Evolutionary conservation across 2,113 vertebrate species (phyloP).

Genomic region (Vicugna pacos): DNA sequence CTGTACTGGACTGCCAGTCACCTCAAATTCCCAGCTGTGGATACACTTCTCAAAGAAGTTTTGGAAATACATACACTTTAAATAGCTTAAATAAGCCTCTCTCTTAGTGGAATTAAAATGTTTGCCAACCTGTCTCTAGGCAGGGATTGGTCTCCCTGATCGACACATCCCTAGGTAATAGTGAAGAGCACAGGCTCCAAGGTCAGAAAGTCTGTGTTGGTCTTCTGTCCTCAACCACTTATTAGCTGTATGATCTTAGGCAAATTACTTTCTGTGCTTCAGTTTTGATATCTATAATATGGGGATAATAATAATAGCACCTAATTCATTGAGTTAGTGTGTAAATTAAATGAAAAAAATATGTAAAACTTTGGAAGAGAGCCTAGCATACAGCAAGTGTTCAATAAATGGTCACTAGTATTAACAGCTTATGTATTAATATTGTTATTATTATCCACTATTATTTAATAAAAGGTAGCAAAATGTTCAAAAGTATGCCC

Average conservation of each 20-base stretch:
- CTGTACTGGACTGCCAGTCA: background rate
- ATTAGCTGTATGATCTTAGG: background rate
- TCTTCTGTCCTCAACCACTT: background rate
- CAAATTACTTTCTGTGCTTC: conserved; percentile 2
- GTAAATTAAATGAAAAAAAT: background rate
- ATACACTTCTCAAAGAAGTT: background rate
- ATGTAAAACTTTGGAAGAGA: background rate
- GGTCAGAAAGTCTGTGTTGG: background rate
- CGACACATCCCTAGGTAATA: background rate
- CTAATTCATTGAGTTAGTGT: background rate
- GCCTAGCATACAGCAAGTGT: background rate
- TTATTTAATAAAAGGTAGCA: background rate
- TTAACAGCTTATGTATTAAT: background rate
- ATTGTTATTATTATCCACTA: background rate
- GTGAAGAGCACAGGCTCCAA: background rate
- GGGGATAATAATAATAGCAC: background rate
- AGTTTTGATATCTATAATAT: background rate
- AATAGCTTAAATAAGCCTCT: background rate
- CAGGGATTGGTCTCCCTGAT: background rate
- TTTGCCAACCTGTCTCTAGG: background rate
- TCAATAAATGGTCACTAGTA: background rate
- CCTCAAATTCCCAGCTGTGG: background rate
- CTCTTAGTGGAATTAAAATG: conserved; percentile 17
- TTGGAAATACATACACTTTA: conserved; percentile 1
- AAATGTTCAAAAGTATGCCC: background rate